Base-by-base conservation (phyloP, 2,888 invertebrate species). In the Phorcus lineatus region DNA sequence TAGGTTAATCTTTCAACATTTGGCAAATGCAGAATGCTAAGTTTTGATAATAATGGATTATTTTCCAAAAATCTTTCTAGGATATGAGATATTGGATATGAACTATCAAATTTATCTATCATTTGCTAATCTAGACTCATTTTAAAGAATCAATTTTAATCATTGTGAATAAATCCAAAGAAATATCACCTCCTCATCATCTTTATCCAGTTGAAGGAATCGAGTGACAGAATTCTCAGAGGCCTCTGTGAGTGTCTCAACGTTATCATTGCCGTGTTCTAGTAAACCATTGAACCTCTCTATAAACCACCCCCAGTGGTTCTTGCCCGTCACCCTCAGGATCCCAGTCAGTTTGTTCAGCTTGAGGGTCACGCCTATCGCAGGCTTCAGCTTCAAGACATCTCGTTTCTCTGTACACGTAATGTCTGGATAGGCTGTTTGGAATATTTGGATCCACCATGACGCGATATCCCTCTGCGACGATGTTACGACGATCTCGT, bases 281-380 rank as follows among this genome's bases (percentile, higher is more conserved):
- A 91, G 84, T n/a, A 91, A 86, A 62, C 86, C 86, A 1, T 86
- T 87, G 80, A 91, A 91, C 66, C 89, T 89, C 70, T 90, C 88
- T 9, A 90, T 87, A 83, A 91, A 87, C 91, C 91, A 91, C 0
- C 85, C 84, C 89, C 90, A 88, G 83, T 91, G 91, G 75, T 89
- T 86, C 74, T 90, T 89, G 7, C 91, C 91, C 16, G 85, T 83
- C 1, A 91, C 85, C 77, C 87, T 88, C 88, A 91, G 84, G 0
- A 89, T 86, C 4, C 88, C 86, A 2, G 88, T 88, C 17, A 87
- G 82, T 79, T 90, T 90, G 81, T 91, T 91, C 13, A 91, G 82
- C 77, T 90, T 90, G 17, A 91, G 78, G 3, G 87, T 87, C 40
- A 91, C 90, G 9, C 86, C 88, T 7, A 85, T 80, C 7, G 86